A percentile compares a stretch with the other conserved stretches of the same genome.
phyloP scores from a whole-genome alignment of 2,888 invertebrate species.

The Ecliptopera silaceata region DNA sequence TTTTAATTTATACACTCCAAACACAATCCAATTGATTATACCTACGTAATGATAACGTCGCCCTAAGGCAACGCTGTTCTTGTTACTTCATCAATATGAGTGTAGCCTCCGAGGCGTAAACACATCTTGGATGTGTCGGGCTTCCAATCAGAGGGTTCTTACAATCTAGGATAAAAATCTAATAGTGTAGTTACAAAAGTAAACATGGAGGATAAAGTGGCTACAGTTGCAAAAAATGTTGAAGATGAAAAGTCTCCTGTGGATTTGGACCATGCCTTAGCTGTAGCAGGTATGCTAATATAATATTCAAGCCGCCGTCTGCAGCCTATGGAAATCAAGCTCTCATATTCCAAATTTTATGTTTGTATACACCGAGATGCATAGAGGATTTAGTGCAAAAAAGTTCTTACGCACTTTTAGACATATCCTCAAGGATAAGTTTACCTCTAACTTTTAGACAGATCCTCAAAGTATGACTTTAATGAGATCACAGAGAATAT shows the following conservation, averaged over 20 bases:
- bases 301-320: too few relatives aligned
- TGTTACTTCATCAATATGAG: constrained; percentile 21
- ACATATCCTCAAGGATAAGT: too few relatives aligned
- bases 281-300: constrained; percentile 47
- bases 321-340: too few relatives aligned
- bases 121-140: constrained; percentile 24
- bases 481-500: too few relatives aligned
- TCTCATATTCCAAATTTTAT: too few relatives aligned
- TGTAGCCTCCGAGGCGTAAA: constrained; percentile 16
- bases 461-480: too few relatives aligned
- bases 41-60: constrained; percentile 36
- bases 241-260: constrained; percentile 46
- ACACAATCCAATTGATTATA: constrained; percentile 30
- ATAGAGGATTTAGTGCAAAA: too few relatives aligned
- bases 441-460: too few relatives aligned
- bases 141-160: too few relatives aligned
- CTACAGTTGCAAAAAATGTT: constrained; percentile 51
- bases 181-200: neutral
- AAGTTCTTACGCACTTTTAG: too few relatives aligned
- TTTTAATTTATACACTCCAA: neutral
- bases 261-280: constrained; percentile 65
- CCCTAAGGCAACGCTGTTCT: constrained; percentile 13
- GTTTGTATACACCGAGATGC: too few relatives aligned
- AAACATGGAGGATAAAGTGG: constrained; percentile 46
- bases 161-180: too few relatives aligned